Evolutionary conservation across 2,797 vertebrate genomes (phyloP).

Genomic region (Cirrhinus molitorella): DNA sequence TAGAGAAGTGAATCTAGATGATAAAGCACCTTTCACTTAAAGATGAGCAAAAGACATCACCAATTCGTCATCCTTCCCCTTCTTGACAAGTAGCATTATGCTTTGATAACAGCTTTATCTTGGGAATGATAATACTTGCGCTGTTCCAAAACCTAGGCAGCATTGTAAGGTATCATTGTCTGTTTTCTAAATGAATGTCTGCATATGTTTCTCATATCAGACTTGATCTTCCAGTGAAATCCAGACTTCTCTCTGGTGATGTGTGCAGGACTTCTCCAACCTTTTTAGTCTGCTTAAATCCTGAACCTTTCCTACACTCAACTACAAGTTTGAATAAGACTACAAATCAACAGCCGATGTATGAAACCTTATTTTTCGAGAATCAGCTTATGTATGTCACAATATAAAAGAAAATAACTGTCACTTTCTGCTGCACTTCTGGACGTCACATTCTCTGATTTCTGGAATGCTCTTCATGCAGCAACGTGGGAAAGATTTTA

Average conservation of each 20-base stretch:
- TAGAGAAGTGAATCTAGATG: background rate
- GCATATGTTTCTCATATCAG: background rate
- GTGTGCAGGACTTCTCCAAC: background rate
- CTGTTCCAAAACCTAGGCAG: background rate
- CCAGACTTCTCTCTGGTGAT: background rate
- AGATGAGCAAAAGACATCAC: background rate
- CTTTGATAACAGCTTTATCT: constrained; percentile 9
- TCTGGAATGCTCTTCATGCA: background rate
- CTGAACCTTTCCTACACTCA: background rate
- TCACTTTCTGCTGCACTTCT: background rate
- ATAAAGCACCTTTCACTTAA: constrained; percentile 1
- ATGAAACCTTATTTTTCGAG: too few relatives aligned
- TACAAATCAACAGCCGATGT: background rate
- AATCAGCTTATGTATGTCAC: background rate
- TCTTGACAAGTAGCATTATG: constrained; percentile 4
- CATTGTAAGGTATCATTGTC: background rate
- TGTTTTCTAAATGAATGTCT: background rate
- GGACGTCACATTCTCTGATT: background rate
- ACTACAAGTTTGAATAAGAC: background rate
- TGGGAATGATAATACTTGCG: background rate
- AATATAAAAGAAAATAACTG: background rate
- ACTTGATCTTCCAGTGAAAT: background rate
- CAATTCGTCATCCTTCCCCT: background rate
- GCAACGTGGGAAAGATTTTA: constrained; percentile 42
- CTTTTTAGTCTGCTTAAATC: background rate